phyloP scores from a whole-genome alignment of 2,797 vertebrate genomes.

The Leuciscus waleckii region DNA sequence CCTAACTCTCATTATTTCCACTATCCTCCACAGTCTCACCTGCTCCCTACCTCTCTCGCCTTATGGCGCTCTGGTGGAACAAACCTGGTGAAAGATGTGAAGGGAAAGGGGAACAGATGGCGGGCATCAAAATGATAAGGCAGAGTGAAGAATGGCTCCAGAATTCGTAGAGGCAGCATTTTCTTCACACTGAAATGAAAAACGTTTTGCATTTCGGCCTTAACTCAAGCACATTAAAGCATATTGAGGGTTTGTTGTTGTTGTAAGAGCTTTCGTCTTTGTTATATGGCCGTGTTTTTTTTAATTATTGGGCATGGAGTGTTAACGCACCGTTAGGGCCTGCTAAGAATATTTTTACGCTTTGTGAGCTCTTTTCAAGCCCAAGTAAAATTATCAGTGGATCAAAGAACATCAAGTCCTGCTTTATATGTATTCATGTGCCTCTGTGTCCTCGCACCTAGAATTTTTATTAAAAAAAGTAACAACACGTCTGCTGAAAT shows the following conservation, averaged over 20 bases:
- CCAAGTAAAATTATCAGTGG: constrained; percentile 11
- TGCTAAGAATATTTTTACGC: constrained; percentile 18
- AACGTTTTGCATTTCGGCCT: constrained; percentile 39
- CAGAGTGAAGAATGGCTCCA: constrained; percentile 55
- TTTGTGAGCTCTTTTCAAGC: neutral
- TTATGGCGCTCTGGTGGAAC: constrained; percentile 50
- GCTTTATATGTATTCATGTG: constrained; percentile 42
- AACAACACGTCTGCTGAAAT: constrained; percentile 46
- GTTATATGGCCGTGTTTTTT: constrained; percentile 32
- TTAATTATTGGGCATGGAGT: constrained; percentile 12
- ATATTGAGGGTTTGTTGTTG: constrained; percentile 23
- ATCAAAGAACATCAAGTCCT: constrained; percentile 28
- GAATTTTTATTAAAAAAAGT: constrained; percentile 45
- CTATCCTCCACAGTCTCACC: constrained; percentile 51
- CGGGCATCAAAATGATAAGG: constrained; percentile 58
- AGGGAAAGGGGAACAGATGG: constrained; percentile 60
- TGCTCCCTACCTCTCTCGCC: constrained; percentile 56
- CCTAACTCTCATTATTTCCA: constrained; percentile 61
- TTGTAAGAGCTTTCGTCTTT: constrained; percentile 28
- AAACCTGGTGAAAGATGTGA: constrained; percentile 57
- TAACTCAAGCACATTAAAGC: constrained; percentile 43
- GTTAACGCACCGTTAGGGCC: neutral
- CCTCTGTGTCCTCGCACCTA: constrained; percentile 6
- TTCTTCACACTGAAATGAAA: constrained; percentile 46
- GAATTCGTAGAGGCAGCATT: constrained; percentile 54